Base-by-base conservation (phyloP, 2,113 vertebrate genomes). In the Psammodynastes pulverulentus region DNA sequence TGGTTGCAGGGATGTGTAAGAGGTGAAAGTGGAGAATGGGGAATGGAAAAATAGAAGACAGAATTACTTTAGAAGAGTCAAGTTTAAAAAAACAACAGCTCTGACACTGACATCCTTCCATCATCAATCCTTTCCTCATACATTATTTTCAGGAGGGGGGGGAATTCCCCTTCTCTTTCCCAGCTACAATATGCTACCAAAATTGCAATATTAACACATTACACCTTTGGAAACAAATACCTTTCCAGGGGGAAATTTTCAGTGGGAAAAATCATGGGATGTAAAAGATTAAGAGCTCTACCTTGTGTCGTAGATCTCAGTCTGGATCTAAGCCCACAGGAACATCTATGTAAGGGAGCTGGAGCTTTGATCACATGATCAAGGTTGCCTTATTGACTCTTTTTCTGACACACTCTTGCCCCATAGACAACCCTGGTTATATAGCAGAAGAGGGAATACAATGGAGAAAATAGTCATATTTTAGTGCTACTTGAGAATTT, bases 71-170 rank as follows among this genome's bases (percentile, higher is more conserved):
- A 79, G 72, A 79, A 79, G 19, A 79, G 17, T 79, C 67, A 79
- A 79, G 34, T 15, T 26, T n/a, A n/a, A n/a, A 29, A 67, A 10
- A 62, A 56, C 7, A 23, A 8, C 15, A 62, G n/a, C 62, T 39
- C 13, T 72, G 67, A 34, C 13, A 79, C 17, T 19, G 34, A 2
- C 15, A 79, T 79, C 17, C 34, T 79, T 79, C 34, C 17, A 79
- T 21, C 21, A 79, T 21, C 72, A 79, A 39, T 79, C 15, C 34
- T 79, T 17, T 58, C 45, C 10, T 8, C 39, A 26, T 15, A 17
- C 2, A 58, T 10, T 5, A 24, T 12, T 53, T 88, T 43, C 3
- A 0, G n/a, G 48, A 0, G 9, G 2, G 48, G 48, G 1, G 9
- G 48, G 48, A 2, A 79, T 9, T 3, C 34, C 17, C 72, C 34